Conservation (phyloP, 2,888 invertebrate species). For the Drosophila austrosaltans region DNA sequence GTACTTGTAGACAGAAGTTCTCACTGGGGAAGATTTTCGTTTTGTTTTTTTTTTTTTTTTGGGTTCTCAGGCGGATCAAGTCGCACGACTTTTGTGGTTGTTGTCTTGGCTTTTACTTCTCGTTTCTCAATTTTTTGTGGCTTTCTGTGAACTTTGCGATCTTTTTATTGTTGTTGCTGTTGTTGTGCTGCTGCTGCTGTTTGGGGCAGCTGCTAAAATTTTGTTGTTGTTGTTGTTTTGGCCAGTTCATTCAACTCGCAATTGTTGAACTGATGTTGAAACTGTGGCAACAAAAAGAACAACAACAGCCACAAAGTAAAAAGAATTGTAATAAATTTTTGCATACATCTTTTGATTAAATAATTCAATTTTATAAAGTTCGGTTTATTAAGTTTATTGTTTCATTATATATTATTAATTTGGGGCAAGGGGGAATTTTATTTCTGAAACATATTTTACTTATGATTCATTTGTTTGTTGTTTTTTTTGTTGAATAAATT, state of each 20-base stretch:
- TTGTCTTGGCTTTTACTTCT: constrained; percentile 24
- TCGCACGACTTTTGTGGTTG: constrained; percentile 18
- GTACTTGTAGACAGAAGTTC: constrained; percentile 1
- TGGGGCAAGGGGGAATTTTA: constrained; percentile 4
- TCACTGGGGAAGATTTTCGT: background rate
- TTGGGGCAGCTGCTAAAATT: constrained; percentile 43
- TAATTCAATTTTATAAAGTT: background rate
- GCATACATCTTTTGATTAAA: background rate
- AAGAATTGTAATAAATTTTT: background rate
- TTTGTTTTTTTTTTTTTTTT: background rate
- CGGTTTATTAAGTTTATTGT: background rate
- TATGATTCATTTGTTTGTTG: background rate
- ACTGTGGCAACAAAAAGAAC: constrained; percentile 36
- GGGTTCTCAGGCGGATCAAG: constrained; percentile 48
- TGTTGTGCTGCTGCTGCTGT: constrained; percentile 21
- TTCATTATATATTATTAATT: background rate
- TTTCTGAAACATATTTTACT: background rate
- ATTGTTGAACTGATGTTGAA: constrained; percentile 47
- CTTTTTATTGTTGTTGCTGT: constrained; percentile 10
- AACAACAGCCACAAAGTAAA: background rate
- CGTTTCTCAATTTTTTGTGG: background rate
- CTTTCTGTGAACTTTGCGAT: constrained; percentile 49
- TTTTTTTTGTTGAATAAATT: background rate
- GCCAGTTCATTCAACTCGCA: constrained; percentile 64
- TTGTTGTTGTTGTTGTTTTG: constrained; percentile 18